phyloP scores from a whole-genome alignment of 2,113 vertebrate species.

The Octodon degus region DNA sequence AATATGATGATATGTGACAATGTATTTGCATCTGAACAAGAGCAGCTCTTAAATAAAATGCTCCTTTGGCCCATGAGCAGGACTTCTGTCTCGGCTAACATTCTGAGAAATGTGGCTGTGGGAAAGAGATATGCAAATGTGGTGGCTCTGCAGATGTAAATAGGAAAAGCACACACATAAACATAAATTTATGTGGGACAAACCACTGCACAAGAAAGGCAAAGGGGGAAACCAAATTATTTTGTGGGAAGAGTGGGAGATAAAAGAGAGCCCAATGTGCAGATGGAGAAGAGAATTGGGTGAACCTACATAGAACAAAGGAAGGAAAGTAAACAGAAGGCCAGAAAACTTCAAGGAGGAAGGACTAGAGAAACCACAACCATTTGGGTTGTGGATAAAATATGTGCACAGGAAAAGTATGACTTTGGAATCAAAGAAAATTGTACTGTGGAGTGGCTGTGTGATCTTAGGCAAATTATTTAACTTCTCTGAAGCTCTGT shows the following conservation, averaged over 20 bases:
- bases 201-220: conserved; percentile 20
- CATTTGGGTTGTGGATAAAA: neutral
- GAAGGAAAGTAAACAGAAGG: neutral
- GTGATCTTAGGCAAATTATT: neutral
- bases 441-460: neutral
- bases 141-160: conserved; percentile 67
- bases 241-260: neutral
- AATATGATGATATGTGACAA: conserved; percentile 52
- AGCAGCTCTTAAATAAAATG: conserved; percentile 59
- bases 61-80: neutral
- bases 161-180: conserved; percentile 23
- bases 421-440: conserved; percentile 12
- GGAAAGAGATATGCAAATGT: conserved; percentile 71
- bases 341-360: neutral
- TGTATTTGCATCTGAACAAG: conserved; percentile 56
- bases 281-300: neutral
- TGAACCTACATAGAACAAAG: neutral
- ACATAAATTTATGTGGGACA: neutral
- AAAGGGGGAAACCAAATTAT: neutral
- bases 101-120: conserved; percentile 60
- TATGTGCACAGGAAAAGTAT: neutral
- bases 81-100: conserved; percentile 65
- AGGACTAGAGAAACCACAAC: neutral
- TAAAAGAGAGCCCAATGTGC: neutral
- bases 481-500: neutral